A percentile compares a stretch with the other conserved stretches of the same genome.
Evolutionary conservation across 2,113 vertebrate species (phyloP).

Genomic region (Danionella cerebrum): DNA sequence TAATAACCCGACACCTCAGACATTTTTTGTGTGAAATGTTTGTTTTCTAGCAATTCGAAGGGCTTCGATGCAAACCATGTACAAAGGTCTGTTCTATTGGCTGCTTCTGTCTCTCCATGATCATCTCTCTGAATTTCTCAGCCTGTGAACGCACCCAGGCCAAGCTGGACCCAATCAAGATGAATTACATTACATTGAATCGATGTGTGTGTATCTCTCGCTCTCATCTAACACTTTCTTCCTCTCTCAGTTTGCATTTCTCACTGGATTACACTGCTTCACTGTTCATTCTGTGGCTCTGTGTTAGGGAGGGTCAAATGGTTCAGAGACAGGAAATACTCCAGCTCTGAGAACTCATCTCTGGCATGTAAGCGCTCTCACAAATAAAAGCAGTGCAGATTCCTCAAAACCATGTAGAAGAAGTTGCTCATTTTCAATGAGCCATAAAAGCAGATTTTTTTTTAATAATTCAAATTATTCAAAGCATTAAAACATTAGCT

Average conservation of each 20-base stretch:
- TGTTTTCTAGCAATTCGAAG: too few relatives aligned
- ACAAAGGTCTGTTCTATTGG: too few relatives aligned
- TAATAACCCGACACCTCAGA: too few relatives aligned
- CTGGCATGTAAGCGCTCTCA: constrained; percentile 18
- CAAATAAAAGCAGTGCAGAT: not conserved
- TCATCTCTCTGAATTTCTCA: constrained; percentile 52
- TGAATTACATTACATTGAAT: constrained; percentile 22
- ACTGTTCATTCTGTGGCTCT: not conserved
- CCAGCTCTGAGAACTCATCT: constrained; percentile 26
- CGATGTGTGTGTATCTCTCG: constrained; percentile 34
- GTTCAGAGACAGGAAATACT: constrained; percentile 36
- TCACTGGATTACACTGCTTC: not conserved
- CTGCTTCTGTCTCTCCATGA: constrained; percentile 41
- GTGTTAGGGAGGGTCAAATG: constrained; percentile 13
- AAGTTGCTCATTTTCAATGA: too few relatives aligned
- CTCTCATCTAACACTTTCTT: constrained; percentile 43
- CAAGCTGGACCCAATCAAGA: constrained; percentile 64
- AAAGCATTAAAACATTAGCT: too few relatives aligned
- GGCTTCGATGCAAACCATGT: too few relatives aligned
- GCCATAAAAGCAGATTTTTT: too few relatives aligned
- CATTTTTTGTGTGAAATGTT: too few relatives aligned
- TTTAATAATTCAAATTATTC: too few relatives aligned
- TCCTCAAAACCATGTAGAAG: not conserved
- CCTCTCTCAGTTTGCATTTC: constrained; percentile 26
- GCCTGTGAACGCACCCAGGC: constrained; percentile 55